phyloP scores from a whole-genome alignment of 1,140 invertebrate species.

The Pissodes strobi region DNA sequence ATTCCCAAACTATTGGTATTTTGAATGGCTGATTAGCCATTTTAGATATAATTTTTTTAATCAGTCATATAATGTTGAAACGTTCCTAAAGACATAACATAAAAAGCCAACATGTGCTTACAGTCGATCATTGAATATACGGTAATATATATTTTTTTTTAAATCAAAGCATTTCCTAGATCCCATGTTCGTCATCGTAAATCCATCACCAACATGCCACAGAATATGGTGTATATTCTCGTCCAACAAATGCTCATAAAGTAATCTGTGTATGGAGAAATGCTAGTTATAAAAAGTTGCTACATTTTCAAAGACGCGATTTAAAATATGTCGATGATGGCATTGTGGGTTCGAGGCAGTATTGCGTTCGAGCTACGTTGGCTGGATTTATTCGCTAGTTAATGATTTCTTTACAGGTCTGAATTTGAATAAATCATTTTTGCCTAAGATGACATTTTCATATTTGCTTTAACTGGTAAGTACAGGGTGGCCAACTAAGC shows the following conservation, averaged over 20 bases:
- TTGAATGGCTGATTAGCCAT: too few species aligned
- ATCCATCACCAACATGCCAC: slow-evolving; percentile 14
- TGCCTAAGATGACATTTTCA: too few species aligned
- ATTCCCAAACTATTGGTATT: too few species aligned
- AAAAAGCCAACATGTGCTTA: neutral
- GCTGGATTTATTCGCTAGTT: slow-evolving; percentile 3
- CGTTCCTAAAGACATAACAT: neutral
- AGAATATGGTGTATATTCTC: slow-evolving; percentile 13
- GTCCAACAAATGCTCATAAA: slow-evolving; percentile 27
- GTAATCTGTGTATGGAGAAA: slow-evolving; percentile 23
- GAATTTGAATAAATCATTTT: too few species aligned
- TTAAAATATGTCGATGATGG: slow-evolving; percentile 17
- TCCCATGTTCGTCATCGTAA: slow-evolving; percentile 17
- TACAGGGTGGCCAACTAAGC: too few species aligned
- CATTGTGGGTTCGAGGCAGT: neutral
- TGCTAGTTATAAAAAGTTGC: slow-evolving; percentile 20
- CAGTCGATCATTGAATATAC: neutral
- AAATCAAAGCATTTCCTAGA: slow-evolving; percentile 14
- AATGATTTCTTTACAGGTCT: too few species aligned
- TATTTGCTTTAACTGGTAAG: too few species aligned
- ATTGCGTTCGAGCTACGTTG: slow-evolving; percentile 1
- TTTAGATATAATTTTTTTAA: too few species aligned
- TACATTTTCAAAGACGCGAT: slow-evolving; percentile 16
- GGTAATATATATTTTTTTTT: neutral
- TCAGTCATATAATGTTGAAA: neutral